phyloP scores from a whole-genome alignment of 2,113 vertebrate genomes.

The Callospermophilus lateralis region DNA sequence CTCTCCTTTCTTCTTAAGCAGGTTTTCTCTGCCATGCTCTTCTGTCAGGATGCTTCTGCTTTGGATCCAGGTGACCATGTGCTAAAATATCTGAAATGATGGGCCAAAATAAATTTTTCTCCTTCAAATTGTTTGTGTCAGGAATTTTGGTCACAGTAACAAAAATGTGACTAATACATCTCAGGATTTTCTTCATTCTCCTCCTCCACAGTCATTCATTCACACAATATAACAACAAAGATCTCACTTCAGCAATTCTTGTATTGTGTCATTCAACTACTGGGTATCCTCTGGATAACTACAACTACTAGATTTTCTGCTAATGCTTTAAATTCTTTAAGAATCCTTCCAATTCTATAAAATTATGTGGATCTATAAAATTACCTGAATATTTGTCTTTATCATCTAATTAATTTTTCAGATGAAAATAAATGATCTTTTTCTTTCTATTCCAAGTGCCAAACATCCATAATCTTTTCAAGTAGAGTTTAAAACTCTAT shows the following conservation, averaged over 20 bases:
- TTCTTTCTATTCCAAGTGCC: neutral
- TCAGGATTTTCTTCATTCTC: neutral
- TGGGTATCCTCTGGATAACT: neutral
- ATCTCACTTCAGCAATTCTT: neutral
- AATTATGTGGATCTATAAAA: neutral
- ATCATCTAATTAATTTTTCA: slow-evolving; percentile 20
- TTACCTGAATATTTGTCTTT: neutral
- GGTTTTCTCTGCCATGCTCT: neutral
- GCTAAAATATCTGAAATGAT: neutral
- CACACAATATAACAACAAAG: neutral
- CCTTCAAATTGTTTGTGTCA: neutral
- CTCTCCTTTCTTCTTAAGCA: neutral
- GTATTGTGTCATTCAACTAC: neutral
- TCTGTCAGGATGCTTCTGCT: neutral
- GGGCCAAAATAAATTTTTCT: neutral
- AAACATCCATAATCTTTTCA: neutral
- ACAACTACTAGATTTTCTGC: neutral
- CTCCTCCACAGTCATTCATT: neutral
- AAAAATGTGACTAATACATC: neutral
- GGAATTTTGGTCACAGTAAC: neutral
- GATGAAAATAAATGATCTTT: neutral
- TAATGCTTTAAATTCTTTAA: slow-evolving; percentile 19
- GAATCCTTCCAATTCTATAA: neutral
- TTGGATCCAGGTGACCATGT: neutral
- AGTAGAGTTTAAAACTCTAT: neutral